A percentile compares a stretch with the other conserved stretches of the same genome.
Conservation (phyloP, 2,888 invertebrate genomes). For the Protodeltote pygarga region DNA sequence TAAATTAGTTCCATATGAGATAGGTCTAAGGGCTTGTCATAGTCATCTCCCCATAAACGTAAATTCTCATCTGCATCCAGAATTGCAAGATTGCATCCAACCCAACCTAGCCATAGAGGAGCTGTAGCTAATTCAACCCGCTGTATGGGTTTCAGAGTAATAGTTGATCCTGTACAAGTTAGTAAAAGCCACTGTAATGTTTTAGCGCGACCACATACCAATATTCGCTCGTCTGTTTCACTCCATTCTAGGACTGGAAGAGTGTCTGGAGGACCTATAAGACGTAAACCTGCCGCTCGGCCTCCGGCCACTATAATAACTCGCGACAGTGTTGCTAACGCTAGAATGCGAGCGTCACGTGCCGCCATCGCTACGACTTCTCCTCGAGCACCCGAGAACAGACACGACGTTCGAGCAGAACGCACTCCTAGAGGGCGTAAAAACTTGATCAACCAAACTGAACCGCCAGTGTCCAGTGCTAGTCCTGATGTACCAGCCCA, state of each 20-base stretch:
- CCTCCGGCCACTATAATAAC: constrained; percentile 87
- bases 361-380: constrained; percentile 88
- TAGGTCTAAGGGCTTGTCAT: constrained; percentile 94
- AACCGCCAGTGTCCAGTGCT: constrained; percentile 96
- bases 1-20: constrained; percentile 94
- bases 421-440: constrained; percentile 95
- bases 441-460: constrained; percentile 97
- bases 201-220: constrained; percentile 95
- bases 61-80: constrained; percentile 95
- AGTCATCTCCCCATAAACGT: constrained; percentile 95
- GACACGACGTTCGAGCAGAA: constrained; percentile 95
- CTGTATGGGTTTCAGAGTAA: constrained; percentile 87
- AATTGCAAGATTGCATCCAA: constrained; percentile 93
- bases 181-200: constrained; percentile 95
- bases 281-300: constrained; percentile 81
- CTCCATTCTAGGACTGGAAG: constrained; percentile 97
- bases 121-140: constrained; percentile 89
- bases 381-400: constrained; percentile 98
- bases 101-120: constrained; percentile 91
- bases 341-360: constrained; percentile 89
- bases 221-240: constrained; percentile 90
- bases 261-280: constrained; percentile 91
- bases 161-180: constrained; percentile 72
- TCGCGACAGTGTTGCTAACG: constrained; percentile 97
- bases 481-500: constrained; percentile 82